Evolutionary conservation across 1,140 invertebrate genomes (phyloP).

Genomic region (Cephus cinctus): DNA sequence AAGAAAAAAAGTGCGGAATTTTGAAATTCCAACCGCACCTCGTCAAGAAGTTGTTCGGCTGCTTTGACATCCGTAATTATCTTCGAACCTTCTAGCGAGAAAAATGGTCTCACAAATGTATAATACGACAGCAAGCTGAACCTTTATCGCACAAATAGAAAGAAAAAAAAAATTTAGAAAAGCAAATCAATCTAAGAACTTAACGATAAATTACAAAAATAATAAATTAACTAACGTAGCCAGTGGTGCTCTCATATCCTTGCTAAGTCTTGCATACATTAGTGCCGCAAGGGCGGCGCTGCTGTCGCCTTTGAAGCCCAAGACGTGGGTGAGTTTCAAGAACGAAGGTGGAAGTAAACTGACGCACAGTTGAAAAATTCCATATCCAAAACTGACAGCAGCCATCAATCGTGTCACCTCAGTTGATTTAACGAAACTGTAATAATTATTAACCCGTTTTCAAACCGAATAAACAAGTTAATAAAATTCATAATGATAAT

Average conservation of each 20-base stretch:
- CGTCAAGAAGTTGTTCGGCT: constrained; percentile 62
- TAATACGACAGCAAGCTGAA: constrained; percentile 74
- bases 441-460: too few species aligned
- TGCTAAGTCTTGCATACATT: constrained; percentile 64
- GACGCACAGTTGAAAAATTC: constrained; percentile 70
- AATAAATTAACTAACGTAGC: constrained; percentile 59
- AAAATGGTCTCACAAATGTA: constrained; percentile 72
- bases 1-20: constrained; percentile 71
- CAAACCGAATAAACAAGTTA: too few species aligned
- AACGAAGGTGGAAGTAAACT: constrained; percentile 70
- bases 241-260: constrained; percentile 72
- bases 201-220: too few species aligned
- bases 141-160: too few species aligned
- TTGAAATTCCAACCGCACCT: constrained; percentile 62
- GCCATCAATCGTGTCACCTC: constrained; percentile 65
- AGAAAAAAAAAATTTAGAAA: constrained; percentile 25
- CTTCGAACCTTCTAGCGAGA: constrained; percentile 66
- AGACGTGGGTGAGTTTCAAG: constrained; percentile 65
- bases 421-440: constrained; percentile 50
- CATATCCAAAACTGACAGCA: constrained; percentile 73
- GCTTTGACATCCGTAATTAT: constrained; percentile 61
- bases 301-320: constrained; percentile 73
- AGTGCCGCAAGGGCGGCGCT: constrained; percentile 63
- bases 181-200: too few species aligned
- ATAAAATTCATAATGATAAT: too few species aligned